A percentile compares a stretch with the other conserved stretches of the same genome.
Conservation (phyloP, 1,140 invertebrate genomes). For the Drosophila bocki region DNA sequence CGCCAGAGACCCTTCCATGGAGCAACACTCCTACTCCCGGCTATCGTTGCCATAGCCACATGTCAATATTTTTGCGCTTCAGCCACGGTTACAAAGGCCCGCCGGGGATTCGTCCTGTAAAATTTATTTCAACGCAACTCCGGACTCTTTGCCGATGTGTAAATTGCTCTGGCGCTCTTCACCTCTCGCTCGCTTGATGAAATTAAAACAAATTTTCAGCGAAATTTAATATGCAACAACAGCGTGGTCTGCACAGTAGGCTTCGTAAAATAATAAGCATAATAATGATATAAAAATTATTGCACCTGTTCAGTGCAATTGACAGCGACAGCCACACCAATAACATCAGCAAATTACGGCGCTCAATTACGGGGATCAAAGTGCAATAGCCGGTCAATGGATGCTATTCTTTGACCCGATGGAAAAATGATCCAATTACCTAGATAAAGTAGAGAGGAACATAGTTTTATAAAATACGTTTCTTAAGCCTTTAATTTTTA, state of each 20-base stretch:
- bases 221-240: slow-evolving; percentile 36
- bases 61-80: slow-evolving; percentile 79
- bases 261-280: slow-evolving; percentile 39
- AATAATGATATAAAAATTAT: slow-evolving; percentile 49
- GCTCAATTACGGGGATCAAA: slow-evolving; percentile 32
- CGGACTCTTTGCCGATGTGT: slow-evolving; percentile 70
- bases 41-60: slow-evolving; percentile 60
- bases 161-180: slow-evolving; percentile 58
- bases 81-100: slow-evolving; percentile 55
- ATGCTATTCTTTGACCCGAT: background rate
- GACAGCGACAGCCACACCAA: slow-evolving; percentile 22
- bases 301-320: slow-evolving; percentile 24
- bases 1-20: background rate
- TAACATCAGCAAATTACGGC: slow-evolving; percentile 12
- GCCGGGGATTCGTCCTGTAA: slow-evolving; percentile 39
- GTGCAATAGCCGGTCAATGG: slow-evolving; percentile 1
- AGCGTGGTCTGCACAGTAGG: background rate
- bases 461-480: too few relatives aligned
- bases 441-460: too few relatives aligned
- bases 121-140: slow-evolving; percentile 50
- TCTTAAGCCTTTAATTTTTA: too few relatives aligned
- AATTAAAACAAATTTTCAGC: slow-evolving; percentile 77
- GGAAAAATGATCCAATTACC: background rate
- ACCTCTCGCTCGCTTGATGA: slow-evolving; percentile 62
- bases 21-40: background rate